Evolutionary conservation across 2,888 invertebrate genomes (phyloP).

Genomic region (Unio delphinus): DNA sequence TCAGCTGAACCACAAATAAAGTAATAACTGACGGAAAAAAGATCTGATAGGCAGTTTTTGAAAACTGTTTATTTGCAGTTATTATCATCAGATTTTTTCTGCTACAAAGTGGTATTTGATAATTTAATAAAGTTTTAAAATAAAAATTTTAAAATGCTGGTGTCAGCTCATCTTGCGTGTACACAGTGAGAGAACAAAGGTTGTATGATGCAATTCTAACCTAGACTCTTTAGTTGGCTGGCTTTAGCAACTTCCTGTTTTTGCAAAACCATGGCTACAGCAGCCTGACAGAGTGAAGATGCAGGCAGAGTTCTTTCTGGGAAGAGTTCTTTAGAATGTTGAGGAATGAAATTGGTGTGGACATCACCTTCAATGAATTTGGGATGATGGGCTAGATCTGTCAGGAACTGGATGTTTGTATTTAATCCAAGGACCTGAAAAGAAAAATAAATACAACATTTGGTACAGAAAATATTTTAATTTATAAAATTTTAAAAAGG

Average conservation of each 20-base stretch:
- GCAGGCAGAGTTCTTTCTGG: slow-evolving; percentile 78
- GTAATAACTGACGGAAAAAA: too few relatives aligned
- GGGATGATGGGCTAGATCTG: slow-evolving; percentile 83
- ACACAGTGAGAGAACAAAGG: neutral
- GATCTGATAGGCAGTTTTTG: too few relatives aligned
- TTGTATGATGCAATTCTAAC: slow-evolving; percentile 9
- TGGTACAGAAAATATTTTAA: neutral
- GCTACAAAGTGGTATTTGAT: too few relatives aligned
- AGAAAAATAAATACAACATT: neutral
- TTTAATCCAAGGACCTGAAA: slow-evolving; percentile 90
- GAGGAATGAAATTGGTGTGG: slow-evolving; percentile 96
- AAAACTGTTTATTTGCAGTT: too few relatives aligned
- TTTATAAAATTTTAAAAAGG: neutral
- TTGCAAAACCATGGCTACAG: slow-evolving; percentile 58
- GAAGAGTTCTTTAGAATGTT: slow-evolving; percentile 86
- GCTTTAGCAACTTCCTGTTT: slow-evolving; percentile 37
- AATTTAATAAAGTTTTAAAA: too few relatives aligned
- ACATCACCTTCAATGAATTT: slow-evolving; percentile 90
- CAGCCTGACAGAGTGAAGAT: slow-evolving; percentile 62
- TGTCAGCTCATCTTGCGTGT: neutral
- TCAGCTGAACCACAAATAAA: too few relatives aligned
- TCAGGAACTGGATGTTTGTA: slow-evolving; percentile 95
- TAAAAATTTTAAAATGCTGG: too few relatives aligned
- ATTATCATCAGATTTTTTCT: too few relatives aligned
- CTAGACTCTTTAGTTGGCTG: slow-evolving; percentile 17